Base-by-base conservation (phyloP, 2,797 vertebrate genomes). In the Falco novaeseelandiae region DNA sequence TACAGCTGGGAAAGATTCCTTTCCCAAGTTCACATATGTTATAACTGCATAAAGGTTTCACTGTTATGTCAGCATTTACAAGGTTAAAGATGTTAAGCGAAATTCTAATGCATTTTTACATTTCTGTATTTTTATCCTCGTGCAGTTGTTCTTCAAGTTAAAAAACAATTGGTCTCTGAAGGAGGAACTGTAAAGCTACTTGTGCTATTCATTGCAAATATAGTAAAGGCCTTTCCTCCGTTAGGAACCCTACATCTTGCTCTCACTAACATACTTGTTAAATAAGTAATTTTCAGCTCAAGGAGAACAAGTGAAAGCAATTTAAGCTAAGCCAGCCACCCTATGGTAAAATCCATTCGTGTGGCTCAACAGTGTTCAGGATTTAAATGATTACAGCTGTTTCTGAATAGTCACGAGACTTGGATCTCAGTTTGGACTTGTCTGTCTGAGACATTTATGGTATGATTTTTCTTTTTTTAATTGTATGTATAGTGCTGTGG, bases 241-340 rank as follows among this genome's bases (percentile, higher is more conserved):
- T 90, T 57, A 63, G 40, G 71, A 83, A 61, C 4, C 4, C 34
- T 73, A 44, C n/a, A 40, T 67, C 52, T 91, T 95, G 36, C 44
- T 93, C 15, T 87, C 66, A 38, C 32, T 67, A 77, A 51, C 16
- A 12, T 25, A 63, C 34, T 61, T 78, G 77, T 81, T 89, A 77
- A 83, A 57, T 74, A 85, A 96, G 71, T 90, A 38, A 83, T 92
- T 91, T 84, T 83, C 91, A 86, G 82, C 61, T 88, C 61, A 83
- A 93, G 52, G 25, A 83, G 72, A 93, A 46, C 17, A 91, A 87
- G 36, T 30, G 40, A 86, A 93, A 89, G 67, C 90, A 74, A 95
- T 80, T 94, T 73, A 83, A 85, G 74, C 15, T 32, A 69, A 93
- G 14, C 3, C 71, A 83, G n/a, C 30, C n/a, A 44, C 46, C 34